Conservation (phyloP, 2,888 invertebrate species). For the Drosophila lutescens region DNA sequence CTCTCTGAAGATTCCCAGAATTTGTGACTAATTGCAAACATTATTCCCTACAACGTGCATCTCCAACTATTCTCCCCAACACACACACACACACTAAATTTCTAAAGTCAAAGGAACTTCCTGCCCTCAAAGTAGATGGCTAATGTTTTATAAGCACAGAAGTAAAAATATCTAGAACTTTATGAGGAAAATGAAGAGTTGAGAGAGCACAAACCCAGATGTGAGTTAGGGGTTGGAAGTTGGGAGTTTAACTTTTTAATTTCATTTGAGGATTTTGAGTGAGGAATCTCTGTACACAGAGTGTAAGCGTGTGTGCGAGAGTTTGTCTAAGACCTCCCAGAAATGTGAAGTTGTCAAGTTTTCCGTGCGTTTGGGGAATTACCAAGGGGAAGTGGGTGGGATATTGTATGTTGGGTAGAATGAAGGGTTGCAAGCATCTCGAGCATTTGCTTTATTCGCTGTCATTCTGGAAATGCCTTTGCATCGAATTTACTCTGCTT, state of each 20-base stretch:
- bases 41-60: conserved; percentile 12
- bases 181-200: conserved; percentile 31
- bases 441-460: conserved; percentile 37
- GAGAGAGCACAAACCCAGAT: not conserved
- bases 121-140: conserved; percentile 19
- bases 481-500: conserved; percentile 15
- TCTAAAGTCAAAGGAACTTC: conserved; percentile 12
- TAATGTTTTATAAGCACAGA: conserved; percentile 20
- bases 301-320: conserved; percentile 3
- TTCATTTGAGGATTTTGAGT: conserved; percentile 52
- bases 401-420: not conserved
- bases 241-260: conserved; percentile 65
- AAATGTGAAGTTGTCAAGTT: conserved; percentile 42
- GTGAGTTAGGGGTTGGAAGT: conserved; percentile 30
- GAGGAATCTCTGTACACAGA: conserved; percentile 22
- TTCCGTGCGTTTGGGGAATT: conserved; percentile 29
- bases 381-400: not conserved
- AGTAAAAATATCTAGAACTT: conserved; percentile 13
- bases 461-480: conserved; percentile 38
- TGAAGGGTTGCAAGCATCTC: conserved; percentile 24
- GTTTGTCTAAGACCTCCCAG: conserved; percentile 32
- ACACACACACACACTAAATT: conserved; percentile 4
- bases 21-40: conserved; percentile 37
- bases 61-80: conserved; percentile 11
- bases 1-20: conserved; percentile 16